Conservation (phyloP, 92 coral and sea anemone genomes). For the Paragorgia papillata region DNA sequence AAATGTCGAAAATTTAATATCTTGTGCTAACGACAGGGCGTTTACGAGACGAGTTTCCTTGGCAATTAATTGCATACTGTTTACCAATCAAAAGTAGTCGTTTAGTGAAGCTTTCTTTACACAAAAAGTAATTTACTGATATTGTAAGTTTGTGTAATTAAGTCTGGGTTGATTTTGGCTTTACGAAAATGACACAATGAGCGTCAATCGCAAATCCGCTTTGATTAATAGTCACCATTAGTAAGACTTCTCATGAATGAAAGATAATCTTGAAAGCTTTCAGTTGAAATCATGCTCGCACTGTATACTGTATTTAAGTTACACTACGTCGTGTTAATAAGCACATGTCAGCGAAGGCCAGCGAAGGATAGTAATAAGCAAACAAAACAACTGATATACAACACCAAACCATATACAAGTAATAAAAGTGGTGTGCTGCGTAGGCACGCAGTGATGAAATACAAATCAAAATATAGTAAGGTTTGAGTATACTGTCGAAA, state of each 20-base stretch:
- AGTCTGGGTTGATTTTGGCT: slow-evolving; percentile 6
- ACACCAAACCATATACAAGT: background rate
- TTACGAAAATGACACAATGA: background rate
- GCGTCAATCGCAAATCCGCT: slow-evolving; percentile 35
- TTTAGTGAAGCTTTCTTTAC: slow-evolving; percentile 2
- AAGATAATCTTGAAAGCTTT: slow-evolving; percentile 1
- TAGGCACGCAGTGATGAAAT: background rate
- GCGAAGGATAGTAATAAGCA: background rate
- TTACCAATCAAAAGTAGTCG: background rate
- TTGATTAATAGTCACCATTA: slow-evolving; percentile 22
- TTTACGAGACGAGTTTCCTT: slow-evolving; percentile 8
- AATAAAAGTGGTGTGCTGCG: no score
- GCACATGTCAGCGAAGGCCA: background rate
- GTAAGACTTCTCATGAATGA: slow-evolving; percentile 19
- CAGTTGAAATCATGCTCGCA: no score
- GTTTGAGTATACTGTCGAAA: no score
- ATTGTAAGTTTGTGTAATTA: slow-evolving; percentile 16
- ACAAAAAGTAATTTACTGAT: slow-evolving; percentile 1
- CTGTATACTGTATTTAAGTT: no score
- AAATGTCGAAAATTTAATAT: no score
- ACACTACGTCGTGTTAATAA: background rate
- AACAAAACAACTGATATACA: background rate
- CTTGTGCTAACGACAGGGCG: background rate
- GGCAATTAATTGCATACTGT: background rate
- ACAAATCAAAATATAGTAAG: no score